Evolutionary conservation across 2,113 vertebrate species (phyloP), one percentile per base, ranked within the genome.

Genomic region (Lethenteron camtschaticum): DNA sequence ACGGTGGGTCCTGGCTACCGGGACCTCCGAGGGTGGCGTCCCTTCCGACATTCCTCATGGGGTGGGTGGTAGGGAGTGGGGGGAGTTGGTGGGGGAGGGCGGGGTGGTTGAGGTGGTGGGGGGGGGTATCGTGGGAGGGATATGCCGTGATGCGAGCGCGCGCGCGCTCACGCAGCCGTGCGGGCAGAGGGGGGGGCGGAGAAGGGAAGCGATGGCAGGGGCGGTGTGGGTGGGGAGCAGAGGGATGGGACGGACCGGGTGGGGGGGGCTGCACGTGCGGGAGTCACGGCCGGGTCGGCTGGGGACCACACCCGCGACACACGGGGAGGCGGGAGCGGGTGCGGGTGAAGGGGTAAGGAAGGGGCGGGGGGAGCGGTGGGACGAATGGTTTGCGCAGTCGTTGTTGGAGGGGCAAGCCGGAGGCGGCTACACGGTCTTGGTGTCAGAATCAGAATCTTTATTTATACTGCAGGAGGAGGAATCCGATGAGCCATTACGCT

Each of bases 191-290:
- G 16, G 41, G 56, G 71, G 68, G 73, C 70, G 69, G 69, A 69
- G 57, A 63, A 56, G 9, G 9, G 66, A 58, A 58, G 71, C 63
- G 72, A 72, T 74, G 72, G 56, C 74, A 69, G 56, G 69, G 14
- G 11, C 73, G 70, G 55, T 9, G 58, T 69, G n/a, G 71, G 1
- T 70, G 73, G 3, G 3, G 14, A 74, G 8, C 74, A 59, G 41
- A 3, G 56, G 12, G 68, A 10, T 8, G 75, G 77, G 68, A 71
- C 63, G n/a, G 14, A 55, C 12, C 56, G 73, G 60, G 70, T 78
- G 81, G 74, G 60, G 70, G 63, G 72, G 71, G 75, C 78, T 2
- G 10, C 80, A 77, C 73, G 73, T 41, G 41, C 41, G 41, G 41
- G 41, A 41, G 41, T 41, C 41, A 41, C 41, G 41, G 41, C 41